Evolutionary conservation across 1,140 invertebrate genomes (phyloP), one percentile per base, ranked within the genome.

Genomic region (Drosophila asahinai): DNA sequence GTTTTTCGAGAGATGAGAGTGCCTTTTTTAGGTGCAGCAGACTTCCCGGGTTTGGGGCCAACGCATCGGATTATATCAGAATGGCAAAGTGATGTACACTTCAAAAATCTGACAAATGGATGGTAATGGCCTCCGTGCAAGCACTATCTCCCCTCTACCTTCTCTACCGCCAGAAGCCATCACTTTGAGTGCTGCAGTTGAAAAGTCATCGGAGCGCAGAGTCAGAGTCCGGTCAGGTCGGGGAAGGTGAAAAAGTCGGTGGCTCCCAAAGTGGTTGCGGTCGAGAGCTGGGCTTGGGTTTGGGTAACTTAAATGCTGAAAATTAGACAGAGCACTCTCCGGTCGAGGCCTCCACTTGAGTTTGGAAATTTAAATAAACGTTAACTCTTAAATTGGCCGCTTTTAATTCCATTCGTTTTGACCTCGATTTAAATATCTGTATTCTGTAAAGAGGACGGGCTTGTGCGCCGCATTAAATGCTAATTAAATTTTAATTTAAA

Each of bases 101-200:
- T 60, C 58, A 81, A 75, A 80, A 76, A 68, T 70, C 60, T 67
- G 75, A 61, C 75, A 77, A 78, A 79, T 71, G 76, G 75, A 71
- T 63, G 75, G 54, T 60, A 66, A 67, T 68, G 55, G 73, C 55
- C 71, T 52, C 54, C 30, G 33, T 22, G 25, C 52, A 17, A 40
- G 52, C 51, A 71, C 64, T 63, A 27, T 47, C 59, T 27, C 5
- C 49, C 45, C 15, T 25, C 22, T 4, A 25, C 22, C 22, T 25
- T 22, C 19, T 22, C 19, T 22, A 22, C 5, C 14, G 9, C 17
- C 27, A 9, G 8, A 12, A n/a, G 40, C 30, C 43, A 72, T 43
- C 68, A 52, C 38, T 74, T 47, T 73, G 55, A 74, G 67, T 74
- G 73, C 49, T 54, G 47, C 63, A 70, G 65, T 57, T 61, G 38